Evolutionary conservation across 2,888 invertebrate species (phyloP), one percentile per base, ranked within the genome.

Genomic region (Drosophila dives): DNA sequence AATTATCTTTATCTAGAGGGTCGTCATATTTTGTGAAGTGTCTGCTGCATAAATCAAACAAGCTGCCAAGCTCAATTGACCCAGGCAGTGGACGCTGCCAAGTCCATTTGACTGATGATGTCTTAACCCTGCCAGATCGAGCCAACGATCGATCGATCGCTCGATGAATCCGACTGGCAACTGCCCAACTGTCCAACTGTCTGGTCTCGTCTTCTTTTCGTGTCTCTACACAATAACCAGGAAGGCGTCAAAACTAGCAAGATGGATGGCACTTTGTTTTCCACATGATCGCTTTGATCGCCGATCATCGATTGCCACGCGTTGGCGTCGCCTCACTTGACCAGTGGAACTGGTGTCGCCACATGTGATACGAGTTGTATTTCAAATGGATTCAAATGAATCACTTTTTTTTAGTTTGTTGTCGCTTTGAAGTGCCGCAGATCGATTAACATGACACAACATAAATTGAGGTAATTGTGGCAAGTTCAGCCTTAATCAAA

Each of bases 101-200:
- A 66, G 69, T 29, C 72, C 82, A 80, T 69, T 82, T 86, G 84
- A 86, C 79, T 84, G 86, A 86, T 89, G 83, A 79, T 72, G 75
- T 82, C 82, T 75, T 75, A 71, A 81, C 61, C 87, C 71, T 60
- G 68, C 62, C 64, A 54, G 77, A 82, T 78, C 78, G 49, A 49
- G 51, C 26, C 61, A 60, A 50, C 77, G 72, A 78, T 74, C 81
- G 62, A 84, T 80, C 82, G 73, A 23, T 45, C 60, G 73, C n/a
- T 23, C 60, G 64, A 20, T 64, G 40, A 40, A 23, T 32, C 36
- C 23, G 8, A 36, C 66, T 48, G 3, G 8, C 36, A 51, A 29
- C 64, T 50, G 48, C 15, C n/a, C 49, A 51, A 36, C 64, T 50
- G 48, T 20, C n/a, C 49, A 51, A 36, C 36, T 58, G 54, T 45